These are phyloP conservation scores for Cryptoleucopteryx plumbea DNA, from an alignment of 2,113 vertebrate genomes.

Conservation along the genomic window DNA sequence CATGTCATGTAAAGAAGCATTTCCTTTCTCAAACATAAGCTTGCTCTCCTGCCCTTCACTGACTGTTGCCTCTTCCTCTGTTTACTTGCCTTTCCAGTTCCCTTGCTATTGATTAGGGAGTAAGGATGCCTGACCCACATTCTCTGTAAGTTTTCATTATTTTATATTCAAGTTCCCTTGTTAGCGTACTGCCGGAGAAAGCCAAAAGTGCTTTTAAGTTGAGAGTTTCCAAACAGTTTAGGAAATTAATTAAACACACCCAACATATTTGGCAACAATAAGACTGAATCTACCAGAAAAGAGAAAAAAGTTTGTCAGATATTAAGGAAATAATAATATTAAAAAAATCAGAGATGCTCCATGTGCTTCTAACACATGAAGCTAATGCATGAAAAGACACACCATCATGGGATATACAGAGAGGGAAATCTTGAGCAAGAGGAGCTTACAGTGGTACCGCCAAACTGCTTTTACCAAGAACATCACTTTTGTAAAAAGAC, in stretches of 20 bases:
- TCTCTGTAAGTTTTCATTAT: neutral
- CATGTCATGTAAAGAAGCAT: neutral
- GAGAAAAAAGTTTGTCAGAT: neutral
- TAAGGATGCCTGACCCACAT: no score
- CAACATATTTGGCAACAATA: neutral
- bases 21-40: neutral
- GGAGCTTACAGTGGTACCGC: neutral
- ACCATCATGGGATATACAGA: fast-evolving
- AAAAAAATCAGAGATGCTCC: no score
- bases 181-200: neutral
- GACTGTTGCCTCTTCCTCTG: neutral
- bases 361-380: neutral
- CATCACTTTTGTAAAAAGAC: neutral
- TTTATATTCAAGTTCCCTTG: neutral
- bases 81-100: neutral
- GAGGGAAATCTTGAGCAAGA: neutral
- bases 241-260: neutral
- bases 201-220: neutral
- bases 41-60: neutral
- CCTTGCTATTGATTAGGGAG: neutral
- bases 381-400: fast-evolving
- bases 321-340: neutral
- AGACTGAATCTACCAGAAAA: neutral
- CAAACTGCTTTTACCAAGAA: neutral
- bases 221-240: neutral